Evolutionary conservation across 2,797 vertebrate genomes (phyloP).

Genomic region (Poeciliopsis gracilis): DNA sequence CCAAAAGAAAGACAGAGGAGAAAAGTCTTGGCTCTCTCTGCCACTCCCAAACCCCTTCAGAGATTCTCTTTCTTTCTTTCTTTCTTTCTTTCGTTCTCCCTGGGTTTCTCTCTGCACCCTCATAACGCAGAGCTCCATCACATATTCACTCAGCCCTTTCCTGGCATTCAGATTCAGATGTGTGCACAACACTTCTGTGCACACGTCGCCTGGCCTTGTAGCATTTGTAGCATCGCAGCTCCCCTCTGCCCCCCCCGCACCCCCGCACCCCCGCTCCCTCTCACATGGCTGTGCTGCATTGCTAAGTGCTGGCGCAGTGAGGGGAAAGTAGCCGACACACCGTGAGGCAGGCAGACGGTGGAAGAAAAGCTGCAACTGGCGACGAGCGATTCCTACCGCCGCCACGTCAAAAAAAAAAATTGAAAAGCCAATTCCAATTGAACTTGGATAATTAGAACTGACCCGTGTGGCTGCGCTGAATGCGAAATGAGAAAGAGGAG

Average conservation of each 20-base stretch:
- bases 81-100: slow-evolving; percentile 14
- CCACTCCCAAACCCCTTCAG: slow-evolving; percentile 55
- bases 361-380: slow-evolving; percentile 29
- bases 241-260: neutral
- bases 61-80: slow-evolving; percentile 36
- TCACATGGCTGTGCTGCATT: slow-evolving; percentile 48
- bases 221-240: slow-evolving; percentile 51
- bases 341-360: slow-evolving; percentile 30
- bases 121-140: slow-evolving; percentile 8
- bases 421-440: slow-evolving; percentile 85
- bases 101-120: neutral
- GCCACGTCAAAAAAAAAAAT: slow-evolving; percentile 75
- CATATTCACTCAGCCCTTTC: neutral
- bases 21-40: slow-evolving; percentile 45
- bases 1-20: slow-evolving; percentile 62
- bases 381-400: slow-evolving; percentile 68
- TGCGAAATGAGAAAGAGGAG: slow-evolving; percentile 58
- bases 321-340: slow-evolving; percentile 72
- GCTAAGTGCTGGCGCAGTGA: slow-evolving; percentile 61
- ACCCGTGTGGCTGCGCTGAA: slow-evolving; percentile 72
- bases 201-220: slow-evolving; percentile 44
- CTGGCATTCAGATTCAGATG: slow-evolving; percentile 10
- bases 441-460: slow-evolving; percentile 79
- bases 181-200: slow-evolving; percentile 11
- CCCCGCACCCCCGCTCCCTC: slow-evolving; percentile 20